Base-by-base conservation (phyloP, 2,113 vertebrate genomes). In the Cepphus grylle region DNA sequence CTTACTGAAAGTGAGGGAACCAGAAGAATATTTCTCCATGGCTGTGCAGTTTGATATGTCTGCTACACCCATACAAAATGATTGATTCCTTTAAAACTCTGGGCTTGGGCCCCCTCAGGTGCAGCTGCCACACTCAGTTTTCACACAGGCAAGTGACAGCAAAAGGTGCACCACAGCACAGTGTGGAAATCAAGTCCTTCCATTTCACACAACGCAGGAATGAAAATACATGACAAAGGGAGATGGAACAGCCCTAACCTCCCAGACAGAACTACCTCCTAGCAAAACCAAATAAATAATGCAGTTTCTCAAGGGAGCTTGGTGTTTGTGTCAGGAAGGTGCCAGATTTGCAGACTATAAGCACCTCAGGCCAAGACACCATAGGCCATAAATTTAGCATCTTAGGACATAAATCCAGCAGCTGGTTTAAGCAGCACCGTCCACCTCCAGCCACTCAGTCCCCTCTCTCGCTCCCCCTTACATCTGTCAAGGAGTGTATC, bases 241-340 rank as follows among this genome's bases (percentile, higher is more conserved):
- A n/a, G 45, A 15, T 30, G 15, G 78, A 90, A 70, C n/a, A 71
- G 21, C n/a, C 70, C 66, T 82, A 65, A 82, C 20, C 25, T 76
- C 70, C 29, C 22, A 87, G 45, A 11, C 15, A 85, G 66, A 81
- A 6, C 47, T 69, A 71, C 13, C 29, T 87, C 65, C 52, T 34
- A 79, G 61, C 22, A 96, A 92, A 86, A 63, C 15, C 40, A 81
- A 84, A 91, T 79, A 91, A 93, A 94, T 92, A 78, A 92, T 42
- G 72, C 52, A 89, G 22, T 69, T 90, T 95, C 73, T 82, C 58
- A 12, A 79, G 67, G 53, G 42, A 87, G 8, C 45, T 5, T 70
- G 36, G 12, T 73, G 34, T 50, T 89, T 80, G 26, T 62, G 62
- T 77, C 84, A 94, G 61, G 32, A 93, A 87, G 66, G 43, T 82